Percentiles rank a stretch among this genome's conserved stretches.
phyloP scores from a whole-genome alignment of 2,797 vertebrate genomes.

The Trachops cirrhosus region DNA sequence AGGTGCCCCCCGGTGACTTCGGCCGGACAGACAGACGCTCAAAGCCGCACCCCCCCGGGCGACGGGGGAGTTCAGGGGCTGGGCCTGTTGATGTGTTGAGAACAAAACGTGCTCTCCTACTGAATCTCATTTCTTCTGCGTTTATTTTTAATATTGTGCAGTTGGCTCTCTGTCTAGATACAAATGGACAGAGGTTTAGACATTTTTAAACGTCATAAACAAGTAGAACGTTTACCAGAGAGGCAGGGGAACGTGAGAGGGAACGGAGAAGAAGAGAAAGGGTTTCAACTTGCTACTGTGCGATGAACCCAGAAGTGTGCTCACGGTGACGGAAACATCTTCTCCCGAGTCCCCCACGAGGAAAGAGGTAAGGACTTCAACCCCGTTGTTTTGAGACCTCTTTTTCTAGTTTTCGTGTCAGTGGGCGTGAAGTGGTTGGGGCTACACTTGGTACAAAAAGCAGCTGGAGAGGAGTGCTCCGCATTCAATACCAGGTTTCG shows the following conservation, averaged over 20 bases:
- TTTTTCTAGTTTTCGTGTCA: neutral
- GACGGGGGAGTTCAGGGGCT: neutral
- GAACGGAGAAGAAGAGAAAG: neutral
- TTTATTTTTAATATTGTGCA: neutral
- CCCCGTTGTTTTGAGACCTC: neutral
- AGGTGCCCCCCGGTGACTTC: too few relatives aligned
- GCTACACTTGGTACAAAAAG: neutral
- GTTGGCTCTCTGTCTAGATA: neutral
- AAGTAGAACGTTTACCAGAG: neutral
- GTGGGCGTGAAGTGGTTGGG: neutral
- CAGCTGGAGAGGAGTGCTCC: neutral
- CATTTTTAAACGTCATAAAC: neutral
- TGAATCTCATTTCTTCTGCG: slow-evolving; percentile 6
- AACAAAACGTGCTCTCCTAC: neutral
- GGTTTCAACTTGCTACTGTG: neutral
- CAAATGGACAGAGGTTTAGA: neutral
- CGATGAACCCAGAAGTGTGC: neutral
- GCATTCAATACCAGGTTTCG: neutral
- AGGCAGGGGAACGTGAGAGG: neutral
- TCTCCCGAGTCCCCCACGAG: neutral
- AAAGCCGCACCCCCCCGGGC: neutral
- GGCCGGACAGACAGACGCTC: too few relatives aligned
- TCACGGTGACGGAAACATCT: neutral
- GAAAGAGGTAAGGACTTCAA: neutral
- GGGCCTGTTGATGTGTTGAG: neutral